Conservation (phyloP, 2,113 vertebrate species). For the Burhinus bistriatus region DNA sequence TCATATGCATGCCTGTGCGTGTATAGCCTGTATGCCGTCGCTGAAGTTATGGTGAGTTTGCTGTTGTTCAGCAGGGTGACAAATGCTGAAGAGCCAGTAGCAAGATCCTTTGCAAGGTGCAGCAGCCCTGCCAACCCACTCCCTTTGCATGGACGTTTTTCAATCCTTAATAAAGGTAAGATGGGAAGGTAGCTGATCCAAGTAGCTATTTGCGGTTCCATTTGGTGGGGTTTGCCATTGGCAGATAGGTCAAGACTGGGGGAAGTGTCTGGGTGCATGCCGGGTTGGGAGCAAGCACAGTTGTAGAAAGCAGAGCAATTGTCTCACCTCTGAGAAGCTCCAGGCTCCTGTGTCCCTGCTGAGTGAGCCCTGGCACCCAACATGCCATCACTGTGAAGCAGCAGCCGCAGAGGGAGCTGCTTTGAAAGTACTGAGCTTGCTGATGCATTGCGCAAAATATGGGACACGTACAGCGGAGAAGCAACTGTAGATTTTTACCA, state of each 20-base stretch:
- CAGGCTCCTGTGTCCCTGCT: rapidly evolving
- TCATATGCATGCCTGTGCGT: not conserved
- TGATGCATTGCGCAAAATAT: not conserved
- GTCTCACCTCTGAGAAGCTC: not conserved
- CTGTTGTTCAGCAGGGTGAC: not conserved
- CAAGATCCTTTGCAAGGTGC: not conserved
- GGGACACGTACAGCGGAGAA: not conserved
- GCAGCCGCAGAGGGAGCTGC: not conserved
- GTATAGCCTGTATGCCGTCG: too few relatives aligned
- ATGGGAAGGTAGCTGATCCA: not conserved
- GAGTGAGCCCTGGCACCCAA: not conserved
- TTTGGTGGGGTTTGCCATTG: not conserved
- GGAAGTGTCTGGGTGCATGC: not conserved
- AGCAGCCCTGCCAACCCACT: not conserved
- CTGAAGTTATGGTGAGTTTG: not conserved
- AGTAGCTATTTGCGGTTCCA: not conserved
- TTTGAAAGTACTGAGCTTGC: conserved; percentile 4
- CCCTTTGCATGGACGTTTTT: not conserved
- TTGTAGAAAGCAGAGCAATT: not conserved
- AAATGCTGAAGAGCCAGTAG: not conserved
- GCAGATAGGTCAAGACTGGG: not conserved
- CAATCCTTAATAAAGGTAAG: not conserved
- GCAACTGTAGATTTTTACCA: not conserved
- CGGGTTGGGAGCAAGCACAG: not conserved
- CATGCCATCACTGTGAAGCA: not conserved